Evolutionary conservation across 2,888 invertebrate species (phyloP).

Genomic region (Lycophotia porphyrea): DNA sequence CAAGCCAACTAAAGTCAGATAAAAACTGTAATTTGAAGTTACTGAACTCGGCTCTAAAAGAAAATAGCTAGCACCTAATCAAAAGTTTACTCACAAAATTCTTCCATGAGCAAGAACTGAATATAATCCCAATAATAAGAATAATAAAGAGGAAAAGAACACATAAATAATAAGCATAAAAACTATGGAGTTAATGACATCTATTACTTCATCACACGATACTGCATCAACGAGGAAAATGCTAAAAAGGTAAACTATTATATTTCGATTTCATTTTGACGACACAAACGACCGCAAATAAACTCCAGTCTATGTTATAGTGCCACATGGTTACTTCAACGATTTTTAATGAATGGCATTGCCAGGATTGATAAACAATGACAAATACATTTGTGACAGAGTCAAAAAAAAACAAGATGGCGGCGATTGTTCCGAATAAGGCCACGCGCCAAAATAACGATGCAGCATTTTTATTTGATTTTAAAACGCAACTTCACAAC

Average conservation of each 20-base stretch:
- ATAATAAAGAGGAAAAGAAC: neutral
- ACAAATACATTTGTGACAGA: neutral
- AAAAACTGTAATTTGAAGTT: conserved; percentile 2
- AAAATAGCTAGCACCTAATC: conserved; percentile 12
- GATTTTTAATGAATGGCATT: neutral
- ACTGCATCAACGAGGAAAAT: conserved; percentile 5
- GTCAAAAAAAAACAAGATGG: neutral
- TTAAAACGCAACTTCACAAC: neutral
- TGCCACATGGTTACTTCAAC: neutral
- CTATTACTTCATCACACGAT: neutral
- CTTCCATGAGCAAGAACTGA: neutral
- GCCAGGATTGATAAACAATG: neutral
- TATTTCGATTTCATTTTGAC: neutral
- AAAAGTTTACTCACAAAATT: neutral
- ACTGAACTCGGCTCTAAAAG: neutral
- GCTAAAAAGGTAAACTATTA: neutral
- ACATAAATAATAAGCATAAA: neutral
- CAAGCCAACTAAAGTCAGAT: neutral
- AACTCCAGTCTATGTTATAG: neutral
- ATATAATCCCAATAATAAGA: neutral
- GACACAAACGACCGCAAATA: neutral
- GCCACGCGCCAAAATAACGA: neutral
- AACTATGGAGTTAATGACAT: neutral
- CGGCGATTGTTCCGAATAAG: neutral
- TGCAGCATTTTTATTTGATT: neutral